phyloP scores from a whole-genome alignment of 2,113 vertebrate genomes.

The Nibea albiflora region DNA sequence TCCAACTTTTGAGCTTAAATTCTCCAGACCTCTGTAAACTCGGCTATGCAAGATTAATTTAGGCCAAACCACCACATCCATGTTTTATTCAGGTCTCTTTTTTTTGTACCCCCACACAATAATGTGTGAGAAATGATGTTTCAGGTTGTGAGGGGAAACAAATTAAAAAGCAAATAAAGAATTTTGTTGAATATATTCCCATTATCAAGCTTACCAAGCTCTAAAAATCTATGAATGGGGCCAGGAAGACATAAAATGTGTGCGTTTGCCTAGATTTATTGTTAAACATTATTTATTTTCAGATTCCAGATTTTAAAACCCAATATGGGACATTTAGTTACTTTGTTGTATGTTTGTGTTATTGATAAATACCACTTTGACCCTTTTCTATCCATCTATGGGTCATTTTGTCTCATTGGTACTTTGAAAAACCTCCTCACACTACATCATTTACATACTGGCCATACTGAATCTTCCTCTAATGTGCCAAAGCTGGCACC shows the following conservation, averaged over 20 bases:
- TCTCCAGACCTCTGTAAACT: slow-evolving; percentile 50
- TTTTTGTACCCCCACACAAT: not conserved
- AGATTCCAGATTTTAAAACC: not conserved
- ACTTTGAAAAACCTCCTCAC: not conserved
- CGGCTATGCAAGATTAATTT: slow-evolving; percentile 67
- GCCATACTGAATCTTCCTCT: not conserved
- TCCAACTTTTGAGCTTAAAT: slow-evolving; percentile 24
- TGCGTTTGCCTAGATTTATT: too few species aligned
- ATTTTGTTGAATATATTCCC: not conserved
- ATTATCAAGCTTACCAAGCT: too few species aligned
- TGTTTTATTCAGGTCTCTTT: slow-evolving; percentile 61
- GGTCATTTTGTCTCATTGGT: not conserved
- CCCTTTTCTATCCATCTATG: not conserved
- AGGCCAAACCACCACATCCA: slow-evolving; percentile 50
- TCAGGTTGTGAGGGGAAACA: not conserved
- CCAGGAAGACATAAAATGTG: not conserved
- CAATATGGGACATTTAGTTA: not conserved
- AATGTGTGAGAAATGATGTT: slow-evolving; percentile 31
- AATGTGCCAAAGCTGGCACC: slow-evolving; percentile 2
- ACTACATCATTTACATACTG: not conserved
- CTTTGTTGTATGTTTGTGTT: not conserved
- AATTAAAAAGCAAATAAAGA: not conserved
- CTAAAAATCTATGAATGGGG: not conserved
- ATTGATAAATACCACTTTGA: not conserved
- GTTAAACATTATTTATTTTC: not conserved